These are phyloP conservation scores for Hippoglossus stenolepis DNA, from an alignment of 2,113 vertebrate genomes.

Conservation along the genomic window DNA sequence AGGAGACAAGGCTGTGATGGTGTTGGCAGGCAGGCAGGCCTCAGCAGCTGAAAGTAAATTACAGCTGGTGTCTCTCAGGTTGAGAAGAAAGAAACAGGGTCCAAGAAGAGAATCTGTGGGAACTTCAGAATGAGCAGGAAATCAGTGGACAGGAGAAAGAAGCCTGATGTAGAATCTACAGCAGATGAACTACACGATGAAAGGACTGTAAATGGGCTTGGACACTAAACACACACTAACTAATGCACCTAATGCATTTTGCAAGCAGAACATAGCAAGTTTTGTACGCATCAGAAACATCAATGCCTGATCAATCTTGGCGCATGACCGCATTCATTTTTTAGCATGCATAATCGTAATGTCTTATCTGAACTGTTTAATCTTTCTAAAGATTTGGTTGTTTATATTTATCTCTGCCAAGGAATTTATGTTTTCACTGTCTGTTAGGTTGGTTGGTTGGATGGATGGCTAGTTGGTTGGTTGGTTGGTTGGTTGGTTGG, in stretches of 20 bases:
- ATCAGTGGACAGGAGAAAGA: not conserved
- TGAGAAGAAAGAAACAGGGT: not conserved
- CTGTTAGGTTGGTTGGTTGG: no score
- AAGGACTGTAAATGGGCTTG: no score
- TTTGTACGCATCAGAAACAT: not conserved
- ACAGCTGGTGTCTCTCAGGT: constrained; percentile 29
- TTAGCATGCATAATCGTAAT: no score
- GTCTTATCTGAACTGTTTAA: no score
- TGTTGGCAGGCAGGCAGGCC: constrained; percentile 31
- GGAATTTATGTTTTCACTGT: no score
- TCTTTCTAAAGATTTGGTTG: no score
- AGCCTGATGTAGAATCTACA: not conserved
- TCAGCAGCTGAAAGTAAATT: constrained; percentile 45
- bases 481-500: no score
- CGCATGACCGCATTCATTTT: not conserved
- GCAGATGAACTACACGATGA: not conserved
- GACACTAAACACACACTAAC: no score
- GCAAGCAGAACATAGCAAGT: no score
- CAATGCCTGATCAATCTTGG: not conserved
- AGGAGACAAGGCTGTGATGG: constrained; percentile 26
- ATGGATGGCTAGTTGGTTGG: no score
- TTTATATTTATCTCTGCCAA: no score
- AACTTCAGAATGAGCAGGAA: not conserved
- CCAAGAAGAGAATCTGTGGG: constrained; percentile 23
- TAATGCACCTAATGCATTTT: no score